Base-by-base conservation (phyloP, 2,113 vertebrate species). In the Pelecanus crispus region DNA sequence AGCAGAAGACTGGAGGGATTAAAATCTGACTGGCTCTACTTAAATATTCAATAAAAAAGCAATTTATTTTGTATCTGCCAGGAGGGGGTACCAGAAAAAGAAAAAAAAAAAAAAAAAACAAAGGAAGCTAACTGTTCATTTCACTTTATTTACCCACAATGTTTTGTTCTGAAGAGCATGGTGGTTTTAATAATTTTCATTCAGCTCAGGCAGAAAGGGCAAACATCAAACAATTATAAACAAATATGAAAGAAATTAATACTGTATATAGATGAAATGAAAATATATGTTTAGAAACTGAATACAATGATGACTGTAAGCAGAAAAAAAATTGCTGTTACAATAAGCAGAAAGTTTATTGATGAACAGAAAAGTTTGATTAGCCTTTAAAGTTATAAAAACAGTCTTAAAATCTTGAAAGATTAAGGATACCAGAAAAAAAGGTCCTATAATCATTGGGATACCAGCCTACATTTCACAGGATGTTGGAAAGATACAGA, bases 11-110 rank as follows among this genome's bases (percentile, higher is more conserved):
- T 67, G 36, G 11, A 79, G 5, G 18, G 7, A 72, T 71, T 81
- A 0, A 75, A 78, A 63, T 71, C n/a, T 79, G 14, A 28, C 17
- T 49, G 4, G 11, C 7, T 68, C 10, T 96, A 38, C 20, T 61
- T 55, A 66, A 86, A 88, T 47, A 65, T 47, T 65, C 21, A 61
- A 70, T 17, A 56, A 62, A 77, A 91, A 61, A 10, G 0, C 1
- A 29, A 40, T 58, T 74, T 83, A 26, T 80, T 86, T 85, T 42
- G 3, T 72, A 62, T 10, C 19, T 42, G 14, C 2, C 38, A 36
- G 7, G 11, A 73, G 7, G 1, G 14, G 0, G 4, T 29, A 50
- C 3, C 1, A 14, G 10, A 6, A 17, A 18, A 17, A 19, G 44
- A 38, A 31, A 29, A 11, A 21, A 40, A 32, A 68, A 6, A 20